Percentiles rank a stretch among this genome's conserved stretches.
These are phyloP conservation scores for Apis mellifera DNA, from an alignment of 1,140 invertebrate species.

Conservation along the genomic window Amel_HAv3.1 CM009944.2:8571501-8572000, in stretches of 20 bases:
- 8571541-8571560: conserved; percentile 13
- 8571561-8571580: background rate
- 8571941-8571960: conserved; percentile 20
- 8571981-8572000: conserved; percentile 26
- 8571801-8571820: conserved; percentile 28
- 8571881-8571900: too few species aligned
- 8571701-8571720: conserved; percentile 24
- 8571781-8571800: conserved; percentile 36
- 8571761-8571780: conserved; percentile 43
- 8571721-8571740: conserved; percentile 52
- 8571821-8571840: background rate
- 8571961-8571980: conserved; percentile 36
- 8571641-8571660: conserved; percentile 50
- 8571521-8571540: background rate
- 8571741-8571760: conserved; percentile 62
- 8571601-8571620: background rate
- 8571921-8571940: too few species aligned
- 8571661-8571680: background rate
- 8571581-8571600: background rate
- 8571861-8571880: background rate
- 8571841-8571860: background rate
- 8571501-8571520: too few species aligned
- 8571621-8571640: background rate
- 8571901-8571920: too few species aligned
- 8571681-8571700: conserved; percentile 53